Base-by-base conservation (phyloP, 92 coral and sea anemone genomes). In the Anthopleura xanthogrammica region DNA sequence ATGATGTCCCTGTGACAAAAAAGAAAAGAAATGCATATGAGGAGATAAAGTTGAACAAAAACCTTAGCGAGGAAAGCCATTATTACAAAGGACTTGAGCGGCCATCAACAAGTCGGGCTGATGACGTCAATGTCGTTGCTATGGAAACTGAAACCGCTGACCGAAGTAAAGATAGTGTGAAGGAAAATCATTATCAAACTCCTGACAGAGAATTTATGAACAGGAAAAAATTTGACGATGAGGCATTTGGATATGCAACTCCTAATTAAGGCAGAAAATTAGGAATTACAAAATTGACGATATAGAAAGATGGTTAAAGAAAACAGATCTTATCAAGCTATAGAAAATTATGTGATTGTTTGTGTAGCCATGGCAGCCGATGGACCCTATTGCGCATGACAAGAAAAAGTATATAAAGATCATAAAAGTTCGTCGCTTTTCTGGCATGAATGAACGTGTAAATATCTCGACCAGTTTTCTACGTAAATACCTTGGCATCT, bases 21-120 rank as follows among this genome's bases (percentile, higher is more conserved):
- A 68, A 23, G 46, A 68, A 11, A 36, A 24, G 16, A 13, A 23
- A 68, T 36, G 74, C 36, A 7, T 68, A 68, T 68, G 74, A 68
- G 29, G 74, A 68, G 8, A 9, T 68, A 2, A 68, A 29, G 29
- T 12, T 68, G 2, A 29, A 29, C 13, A 23, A 36, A 24, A 36
- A 68, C 7, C 2, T 24, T 3, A 36, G 16, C 74, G 74, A 10
- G 20, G 14, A 68, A 12, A 11, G 17, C 46, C 74, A 68, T 36
- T 68, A 68, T 36, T 68, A 68, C 74, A 68, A 68, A 68, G 74
- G 74, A 5, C 74, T 68, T 24, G 42, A 68, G 41, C 17, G 42
- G 42, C 74, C 74, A 23, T 36, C 41, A 16, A 29, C 40, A 4
- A 29, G 74, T 68, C 41, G 41, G 16, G 42, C 36, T 7, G 42